Percentiles rank a stretch among this genome's conserved stretches.
Evolutionary conservation across 2,113 vertebrate species (phyloP).

Genomic region (Zingel zingel): DNA sequence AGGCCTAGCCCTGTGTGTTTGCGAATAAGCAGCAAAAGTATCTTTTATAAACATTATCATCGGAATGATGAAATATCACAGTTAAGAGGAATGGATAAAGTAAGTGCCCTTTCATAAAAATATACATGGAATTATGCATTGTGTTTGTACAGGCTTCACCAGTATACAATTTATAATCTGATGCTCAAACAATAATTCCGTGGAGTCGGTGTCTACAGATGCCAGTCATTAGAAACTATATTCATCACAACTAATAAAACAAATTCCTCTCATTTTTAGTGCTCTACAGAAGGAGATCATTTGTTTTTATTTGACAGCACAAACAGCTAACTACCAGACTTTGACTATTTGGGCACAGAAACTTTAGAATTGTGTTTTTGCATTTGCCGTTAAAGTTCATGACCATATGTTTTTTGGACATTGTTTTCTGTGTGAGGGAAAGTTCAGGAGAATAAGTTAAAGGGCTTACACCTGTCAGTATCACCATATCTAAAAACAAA

Average conservation of each 20-base stretch:
- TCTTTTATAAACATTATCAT: too few species aligned
- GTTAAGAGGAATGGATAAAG: too few species aligned
- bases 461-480: too few species aligned
- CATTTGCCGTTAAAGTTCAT: neutral
- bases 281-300: neutral
- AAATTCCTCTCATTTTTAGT: neutral
- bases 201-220: neutral
- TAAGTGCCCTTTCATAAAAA: too few species aligned
- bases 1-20: too few species aligned
- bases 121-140: neutral
- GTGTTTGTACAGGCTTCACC: neutral
- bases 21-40: too few species aligned
- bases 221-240: neutral
- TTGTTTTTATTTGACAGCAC: neutral
- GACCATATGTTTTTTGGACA: too few species aligned
- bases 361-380: neutral
- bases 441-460: too few species aligned
- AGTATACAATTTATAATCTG: neutral
- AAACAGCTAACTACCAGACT: neutral
- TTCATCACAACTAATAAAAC: constrained; percentile 4
- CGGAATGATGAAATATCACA: too few species aligned
- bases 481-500: too few species aligned
- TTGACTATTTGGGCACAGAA: neutral
- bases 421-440: too few species aligned
- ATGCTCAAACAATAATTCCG: neutral